Base-by-base conservation (phyloP, 2,888 invertebrate genomes). In the Leptothorax acervorum region DNA sequence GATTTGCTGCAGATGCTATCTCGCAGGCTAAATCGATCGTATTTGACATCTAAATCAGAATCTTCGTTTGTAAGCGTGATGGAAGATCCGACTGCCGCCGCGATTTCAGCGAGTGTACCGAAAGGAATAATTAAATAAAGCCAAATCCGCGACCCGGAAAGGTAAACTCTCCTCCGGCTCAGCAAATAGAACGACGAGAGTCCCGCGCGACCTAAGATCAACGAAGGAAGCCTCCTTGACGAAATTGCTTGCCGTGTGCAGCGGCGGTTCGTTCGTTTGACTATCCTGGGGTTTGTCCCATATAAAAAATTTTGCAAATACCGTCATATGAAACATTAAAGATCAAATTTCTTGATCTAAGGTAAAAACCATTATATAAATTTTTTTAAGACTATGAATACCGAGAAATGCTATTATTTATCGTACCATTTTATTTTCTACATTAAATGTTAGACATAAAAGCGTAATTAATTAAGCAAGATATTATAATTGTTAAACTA, bases 41-140 rank as follows among this genome's bases (percentile, higher is more conserved):
- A 78, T 11, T 60, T 15, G 8, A 0, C 31, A 53, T 68, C 42
- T 48, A 79, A 73, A 79, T 79, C 57, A 45, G 31, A 55, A 9
- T 23, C 11, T 62, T 48, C 1, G 23, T 62, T 4, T 45, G 28
- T 53, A 28, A 42, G 11, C 15, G 11, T n/a, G 1, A 48, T 28
- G 23, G 35, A 5, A 48, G 18, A 79, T 18, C 5, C 23, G 6
- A 39, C 63, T 8, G 23, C 2, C 42, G 48, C 23, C 18, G n/a
- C 35, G 60, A 60, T 79, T 71, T 79, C 35, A 31, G 28, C 11
- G 45, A 70, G 35, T 62, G 15, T 31, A 48, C 57, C 70, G 45
- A 79, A 12, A 71, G 73, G 60, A 60, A 79, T 79, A 71, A 79
- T 71, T 60, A 71, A 79, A 79, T 79, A 79, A 79, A 79, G 57